phyloP scores from a whole-genome alignment of 2,797 vertebrate species.

The Nothura maculosa region DNA sequence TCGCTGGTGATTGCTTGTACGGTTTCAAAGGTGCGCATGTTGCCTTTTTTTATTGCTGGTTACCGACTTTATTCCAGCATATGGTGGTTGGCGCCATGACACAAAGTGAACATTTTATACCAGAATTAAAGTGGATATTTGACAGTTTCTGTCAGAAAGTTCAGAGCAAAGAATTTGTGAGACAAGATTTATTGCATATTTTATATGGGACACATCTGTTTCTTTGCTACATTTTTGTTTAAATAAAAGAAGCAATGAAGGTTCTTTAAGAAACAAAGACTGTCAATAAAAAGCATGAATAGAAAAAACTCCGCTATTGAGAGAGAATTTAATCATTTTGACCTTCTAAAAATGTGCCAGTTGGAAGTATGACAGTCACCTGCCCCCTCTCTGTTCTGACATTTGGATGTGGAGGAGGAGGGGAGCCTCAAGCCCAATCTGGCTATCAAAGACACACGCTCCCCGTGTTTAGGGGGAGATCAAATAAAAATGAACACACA shows the following conservation, averaged over 20 bases:
- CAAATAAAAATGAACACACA: constrained; percentile 52
- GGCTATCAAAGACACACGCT: constrained; percentile 26
- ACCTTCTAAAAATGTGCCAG: constrained; percentile 41
- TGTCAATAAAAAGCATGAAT: constrained; percentile 72
- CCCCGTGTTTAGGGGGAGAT: constrained; percentile 35
- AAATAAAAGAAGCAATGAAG: constrained; percentile 76
- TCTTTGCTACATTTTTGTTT: constrained; percentile 81
- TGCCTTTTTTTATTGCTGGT: constrained; percentile 82
- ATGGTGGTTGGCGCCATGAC: constrained; percentile 84
- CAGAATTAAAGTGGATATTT: constrained; percentile 86
- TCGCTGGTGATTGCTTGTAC: constrained; percentile 80
- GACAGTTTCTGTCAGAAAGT: constrained; percentile 86
- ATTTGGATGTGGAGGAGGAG: neutral
- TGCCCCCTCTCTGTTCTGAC: constrained; percentile 18
- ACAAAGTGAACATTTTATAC: constrained; percentile 85
- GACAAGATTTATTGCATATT: constrained; percentile 85
- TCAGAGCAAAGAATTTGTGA: constrained; percentile 84
- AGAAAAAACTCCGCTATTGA: constrained; percentile 55
- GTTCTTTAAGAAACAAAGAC: constrained; percentile 80
- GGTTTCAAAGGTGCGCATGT: constrained; percentile 81
- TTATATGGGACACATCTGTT: constrained; percentile 86
- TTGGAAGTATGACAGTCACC: constrained; percentile 19
- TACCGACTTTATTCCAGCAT: constrained; percentile 83
- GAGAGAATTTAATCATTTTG: constrained; percentile 52
- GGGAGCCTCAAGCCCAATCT: constrained; percentile 7